Evolutionary conservation across 2,888 invertebrate species (phyloP).

Genomic region (Galeopsomyia nigrocyanea): DNA sequence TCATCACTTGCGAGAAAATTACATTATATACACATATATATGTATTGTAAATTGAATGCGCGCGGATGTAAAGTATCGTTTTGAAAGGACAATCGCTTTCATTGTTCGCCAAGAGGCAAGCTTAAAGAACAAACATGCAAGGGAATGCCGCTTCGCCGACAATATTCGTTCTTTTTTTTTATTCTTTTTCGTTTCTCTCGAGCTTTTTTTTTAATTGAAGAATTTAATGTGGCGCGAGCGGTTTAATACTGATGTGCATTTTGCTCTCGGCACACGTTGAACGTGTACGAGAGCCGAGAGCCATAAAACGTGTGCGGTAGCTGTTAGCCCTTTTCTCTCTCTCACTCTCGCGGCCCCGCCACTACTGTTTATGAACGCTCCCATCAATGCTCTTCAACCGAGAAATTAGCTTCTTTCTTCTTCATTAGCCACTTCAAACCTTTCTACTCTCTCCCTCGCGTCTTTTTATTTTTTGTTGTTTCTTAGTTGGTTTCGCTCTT

Average conservation of each 20-base stretch:
- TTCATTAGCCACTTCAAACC: slow-evolving; percentile 22
- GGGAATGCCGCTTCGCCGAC: slow-evolving; percentile 35
- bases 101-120: slow-evolving; percentile 55
- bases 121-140: slow-evolving; percentile 51
- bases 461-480: background rate
- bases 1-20: no score
- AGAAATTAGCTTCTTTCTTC: slow-evolving; percentile 43
- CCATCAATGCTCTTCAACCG: slow-evolving; percentile 37
- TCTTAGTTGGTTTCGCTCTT: background rate
- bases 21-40: no score
- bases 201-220: slow-evolving; percentile 61
- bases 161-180: slow-evolving; percentile 50
- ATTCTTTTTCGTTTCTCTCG: slow-evolving; percentile 38
- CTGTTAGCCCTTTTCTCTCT: slow-evolving; percentile 26
- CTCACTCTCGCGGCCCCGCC: slow-evolving; percentile 5
- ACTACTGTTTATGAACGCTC: slow-evolving; percentile 16
- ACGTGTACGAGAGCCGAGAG: slow-evolving; percentile 9
- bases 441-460: slow-evolving; percentile 16
- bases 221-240: slow-evolving; percentile 60
- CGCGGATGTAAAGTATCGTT: no score
- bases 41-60: no score
- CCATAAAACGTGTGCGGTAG: slow-evolving; percentile 35
- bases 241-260: slow-evolving; percentile 54
- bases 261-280: slow-evolving; percentile 37
- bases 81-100: slow-evolving; percentile 52